Conservation (phyloP, 2,888 invertebrate species). For the Dolichomitus sp. region DNA sequence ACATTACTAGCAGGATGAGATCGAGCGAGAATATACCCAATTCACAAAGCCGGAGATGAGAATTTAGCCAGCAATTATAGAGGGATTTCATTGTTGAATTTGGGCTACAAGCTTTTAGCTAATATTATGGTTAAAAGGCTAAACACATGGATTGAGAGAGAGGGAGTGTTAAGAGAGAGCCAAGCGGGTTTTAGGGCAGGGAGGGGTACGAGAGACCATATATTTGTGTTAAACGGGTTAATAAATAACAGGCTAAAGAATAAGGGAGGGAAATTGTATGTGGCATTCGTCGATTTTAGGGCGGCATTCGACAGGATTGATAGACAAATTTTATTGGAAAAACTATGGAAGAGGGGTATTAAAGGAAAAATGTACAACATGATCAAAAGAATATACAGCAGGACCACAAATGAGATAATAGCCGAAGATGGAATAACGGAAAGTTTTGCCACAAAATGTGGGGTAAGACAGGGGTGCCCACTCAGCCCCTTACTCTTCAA, state of each 20-base stretch:
- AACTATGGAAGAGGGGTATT: neutral
- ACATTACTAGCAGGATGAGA: neutral
- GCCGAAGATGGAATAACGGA: neutral
- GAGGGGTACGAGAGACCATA: neutral
- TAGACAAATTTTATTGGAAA: neutral
- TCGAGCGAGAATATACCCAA: neutral
- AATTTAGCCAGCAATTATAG: neutral
- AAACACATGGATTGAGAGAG: neutral
- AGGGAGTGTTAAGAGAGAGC: neutral
- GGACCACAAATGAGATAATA: neutral
- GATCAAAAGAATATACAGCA: neutral
- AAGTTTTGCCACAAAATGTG: neutral
- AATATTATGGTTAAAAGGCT: neutral
- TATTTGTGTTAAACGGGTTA: neutral
- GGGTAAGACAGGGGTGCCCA: neutral
- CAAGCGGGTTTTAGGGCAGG: neutral
- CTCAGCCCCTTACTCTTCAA: neutral
- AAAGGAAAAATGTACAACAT: slow-evolving; percentile 1
- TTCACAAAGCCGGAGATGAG: no score
- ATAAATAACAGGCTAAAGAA: neutral
- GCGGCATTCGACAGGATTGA: neutral
- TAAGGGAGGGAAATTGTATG: neutral
- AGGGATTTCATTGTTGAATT: neutral
- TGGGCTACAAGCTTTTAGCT: neutral
- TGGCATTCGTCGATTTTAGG: neutral